Conservation (phyloP, 2,113 vertebrate species). For the Haemorhous mexicanus region DNA sequence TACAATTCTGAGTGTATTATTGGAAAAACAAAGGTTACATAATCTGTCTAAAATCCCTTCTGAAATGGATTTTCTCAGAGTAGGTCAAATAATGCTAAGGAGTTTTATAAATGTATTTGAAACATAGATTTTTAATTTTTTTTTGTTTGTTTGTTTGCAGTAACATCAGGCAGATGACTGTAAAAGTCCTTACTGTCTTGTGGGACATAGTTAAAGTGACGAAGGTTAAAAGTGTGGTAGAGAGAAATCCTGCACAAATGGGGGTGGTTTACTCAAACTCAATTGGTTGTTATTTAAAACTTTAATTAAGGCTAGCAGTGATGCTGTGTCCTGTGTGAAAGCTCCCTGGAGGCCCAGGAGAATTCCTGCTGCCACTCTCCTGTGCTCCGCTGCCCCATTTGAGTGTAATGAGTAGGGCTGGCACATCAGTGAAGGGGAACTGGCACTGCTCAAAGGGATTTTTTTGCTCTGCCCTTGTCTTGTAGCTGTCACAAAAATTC, state of each 20-base stretch:
- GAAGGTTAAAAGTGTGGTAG: background rate
- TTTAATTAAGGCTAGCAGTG: background rate
- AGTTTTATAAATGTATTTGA: background rate
- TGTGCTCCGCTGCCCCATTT: background rate
- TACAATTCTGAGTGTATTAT: background rate
- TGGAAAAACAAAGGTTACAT: background rate
- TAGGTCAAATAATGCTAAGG: background rate
- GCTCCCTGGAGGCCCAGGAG: background rate
- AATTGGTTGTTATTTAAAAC: background rate
- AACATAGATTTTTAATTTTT: background rate
- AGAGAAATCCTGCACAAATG: background rate
- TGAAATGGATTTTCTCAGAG: background rate
- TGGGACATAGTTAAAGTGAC: background rate
- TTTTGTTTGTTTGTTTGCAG: background rate
- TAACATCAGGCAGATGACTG: background rate
- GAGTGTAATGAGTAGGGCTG: background rate
- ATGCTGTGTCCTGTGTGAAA: background rate
- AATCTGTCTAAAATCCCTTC: background rate
- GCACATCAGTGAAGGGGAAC: background rate
- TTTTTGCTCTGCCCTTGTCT: background rate
- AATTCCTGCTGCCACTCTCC: background rate
- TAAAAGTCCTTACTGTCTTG: background rate
- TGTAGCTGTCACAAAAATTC: background rate
- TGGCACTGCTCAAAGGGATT: background rate
- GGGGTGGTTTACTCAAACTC: background rate